A percentile compares a stretch with the other conserved stretches of the same genome.
Evolutionary conservation across 2,888 invertebrate genomes (phyloP).

Genomic region (Drosophila rellima): DNA sequence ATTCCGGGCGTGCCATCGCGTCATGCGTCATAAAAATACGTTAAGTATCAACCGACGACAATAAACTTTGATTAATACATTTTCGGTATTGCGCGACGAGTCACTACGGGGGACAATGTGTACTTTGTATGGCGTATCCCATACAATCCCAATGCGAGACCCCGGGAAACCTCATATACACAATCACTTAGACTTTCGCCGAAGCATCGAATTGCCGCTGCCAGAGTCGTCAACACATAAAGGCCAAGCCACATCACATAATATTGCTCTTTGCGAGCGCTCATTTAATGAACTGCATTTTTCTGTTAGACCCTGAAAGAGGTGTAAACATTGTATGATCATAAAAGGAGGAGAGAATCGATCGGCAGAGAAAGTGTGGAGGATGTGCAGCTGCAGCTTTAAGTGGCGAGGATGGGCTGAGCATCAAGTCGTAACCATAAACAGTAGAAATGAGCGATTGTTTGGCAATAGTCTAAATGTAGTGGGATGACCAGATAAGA

Average conservation of each 20-base stretch:
- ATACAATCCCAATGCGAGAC: neutral
- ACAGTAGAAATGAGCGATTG: conserved; percentile 42
- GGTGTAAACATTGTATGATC: conserved; percentile 54
- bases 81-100: conserved; percentile 36
- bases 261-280: conserved; percentile 27
- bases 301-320: conserved; percentile 31
- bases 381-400: conserved; percentile 22
- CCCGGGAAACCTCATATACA: no score
- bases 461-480: conserved; percentile 62
- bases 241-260: conserved; percentile 34
- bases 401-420: conserved; percentile 17
- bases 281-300: conserved; percentile 59
- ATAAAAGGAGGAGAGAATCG: neutral
- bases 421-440: conserved; percentile 49
- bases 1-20: conserved; percentile 47
- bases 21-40: conserved; percentile 75
- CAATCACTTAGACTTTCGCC: neutral
- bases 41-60: conserved; percentile 73
- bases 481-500: conserved; percentile 62
- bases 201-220: conserved; percentile 5
- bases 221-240: conserved; percentile 13
- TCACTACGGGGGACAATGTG: neutral
- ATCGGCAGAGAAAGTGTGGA: neutral
- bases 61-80: conserved; percentile 72
- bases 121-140: neutral